Percentiles rank a stretch among this genome's conserved stretches.
phyloP scores from a whole-genome alignment of 2,797 vertebrate genomes.

The Danio aesculapii region DNA sequence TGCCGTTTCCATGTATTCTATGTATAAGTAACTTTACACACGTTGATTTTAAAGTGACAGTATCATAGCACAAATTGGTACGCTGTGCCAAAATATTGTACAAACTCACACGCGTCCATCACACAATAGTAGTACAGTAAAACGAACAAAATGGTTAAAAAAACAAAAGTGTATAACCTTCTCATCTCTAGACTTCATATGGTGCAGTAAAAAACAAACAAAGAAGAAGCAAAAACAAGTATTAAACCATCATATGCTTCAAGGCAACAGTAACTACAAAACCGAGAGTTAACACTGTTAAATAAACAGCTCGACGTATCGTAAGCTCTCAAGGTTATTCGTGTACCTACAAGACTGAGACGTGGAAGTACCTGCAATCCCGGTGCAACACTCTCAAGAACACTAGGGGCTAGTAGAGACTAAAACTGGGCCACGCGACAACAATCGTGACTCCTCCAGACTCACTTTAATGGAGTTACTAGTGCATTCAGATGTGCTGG shows the following conservation, averaged over 20 bases:
- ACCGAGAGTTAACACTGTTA: background rate
- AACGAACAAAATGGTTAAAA: conserved; percentile 52
- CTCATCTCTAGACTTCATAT: conserved; percentile 61
- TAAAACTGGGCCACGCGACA: background rate
- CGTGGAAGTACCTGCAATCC: conserved; percentile 59
- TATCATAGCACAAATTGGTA: conserved; percentile 78
- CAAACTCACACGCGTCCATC: conserved; percentile 51
- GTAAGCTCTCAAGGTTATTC: background rate
- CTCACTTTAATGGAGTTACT: background rate
- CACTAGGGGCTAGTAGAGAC: conserved; percentile 2
- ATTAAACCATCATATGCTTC: conserved; percentile 49
- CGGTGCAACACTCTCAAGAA: conserved; percentile 46
- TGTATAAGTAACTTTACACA: conserved; percentile 73
- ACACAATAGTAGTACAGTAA: conserved; percentile 73
- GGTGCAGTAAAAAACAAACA: conserved; percentile 46
- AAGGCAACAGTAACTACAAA: conserved; percentile 68
- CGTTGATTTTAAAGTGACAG: conserved; percentile 83
- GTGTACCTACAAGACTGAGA: conserved; percentile 58
- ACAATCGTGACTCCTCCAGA: background rate
- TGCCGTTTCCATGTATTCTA: conserved; percentile 62
- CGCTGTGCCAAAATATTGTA: conserved; percentile 66
- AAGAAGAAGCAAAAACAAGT: background rate
- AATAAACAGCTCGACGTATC: background rate
- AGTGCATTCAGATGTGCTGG: conserved; percentile 10
- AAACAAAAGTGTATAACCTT: conserved; percentile 32